These are phyloP conservation scores for Steromphala cineraria DNA, from an alignment of 2,888 invertebrate species.

Conservation along the genomic window DNA sequence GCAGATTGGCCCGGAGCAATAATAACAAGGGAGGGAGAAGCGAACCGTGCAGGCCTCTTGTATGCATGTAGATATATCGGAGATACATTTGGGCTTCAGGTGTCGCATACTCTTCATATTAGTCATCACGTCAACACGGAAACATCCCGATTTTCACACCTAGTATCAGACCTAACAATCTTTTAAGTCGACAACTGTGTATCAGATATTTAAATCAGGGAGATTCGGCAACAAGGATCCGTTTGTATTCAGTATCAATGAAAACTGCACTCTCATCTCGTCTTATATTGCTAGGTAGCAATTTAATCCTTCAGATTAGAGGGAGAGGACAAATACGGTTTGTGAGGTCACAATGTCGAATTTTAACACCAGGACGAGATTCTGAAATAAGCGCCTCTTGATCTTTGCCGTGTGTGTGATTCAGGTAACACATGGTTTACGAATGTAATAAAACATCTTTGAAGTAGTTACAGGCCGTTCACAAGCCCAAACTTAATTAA, in stretches of 20 bases:
- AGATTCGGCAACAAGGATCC: background rate
- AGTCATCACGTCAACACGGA: background rate
- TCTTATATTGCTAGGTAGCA: background rate
- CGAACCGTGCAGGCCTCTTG: background rate
- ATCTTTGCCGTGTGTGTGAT: no score
- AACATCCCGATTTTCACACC: background rate
- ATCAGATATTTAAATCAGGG: no score
- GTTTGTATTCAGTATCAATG: background rate
- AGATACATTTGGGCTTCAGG: background rate
- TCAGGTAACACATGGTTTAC: no score
- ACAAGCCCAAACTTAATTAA: no score
- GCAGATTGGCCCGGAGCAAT: background rate
- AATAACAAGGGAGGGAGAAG: background rate
- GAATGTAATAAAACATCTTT: no score
- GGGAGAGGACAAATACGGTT: background rate
- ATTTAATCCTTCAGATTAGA: background rate
- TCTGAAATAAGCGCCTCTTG: background rate
- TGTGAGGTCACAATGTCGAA: background rate
- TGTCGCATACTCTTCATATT: background rate
- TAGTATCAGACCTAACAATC: background rate
- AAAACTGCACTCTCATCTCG: background rate
- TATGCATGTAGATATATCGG: background rate
- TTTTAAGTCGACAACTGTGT: no score
- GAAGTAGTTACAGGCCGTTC: no score
- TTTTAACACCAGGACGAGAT: background rate